Conservation (phyloP, 1,140 invertebrate species). For the Bradynema listronoti region DNA sequence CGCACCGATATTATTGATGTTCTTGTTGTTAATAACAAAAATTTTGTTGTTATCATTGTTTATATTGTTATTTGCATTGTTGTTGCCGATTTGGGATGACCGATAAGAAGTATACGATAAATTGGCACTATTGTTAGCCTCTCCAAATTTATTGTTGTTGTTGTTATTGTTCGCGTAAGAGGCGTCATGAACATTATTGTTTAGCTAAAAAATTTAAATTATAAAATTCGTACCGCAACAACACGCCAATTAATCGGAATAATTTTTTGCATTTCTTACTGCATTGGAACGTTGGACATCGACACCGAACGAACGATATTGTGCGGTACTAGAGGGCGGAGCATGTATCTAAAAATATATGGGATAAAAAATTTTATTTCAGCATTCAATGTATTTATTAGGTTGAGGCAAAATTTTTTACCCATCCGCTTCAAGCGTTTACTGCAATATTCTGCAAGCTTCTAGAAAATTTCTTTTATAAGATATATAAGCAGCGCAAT, state of each 20-base stretch:
- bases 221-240: background rate
- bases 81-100: background rate
- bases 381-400: no score
- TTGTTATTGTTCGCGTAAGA: background rate
- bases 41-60: no score
- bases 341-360: constrained; percentile 37
- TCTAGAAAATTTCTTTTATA: no score
- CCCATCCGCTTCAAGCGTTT: no score
- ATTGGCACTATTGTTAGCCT: background rate
- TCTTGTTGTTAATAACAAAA: no score
- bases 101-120: background rate
- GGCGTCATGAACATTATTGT: background rate
- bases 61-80: no score
- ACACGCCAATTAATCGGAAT: background rate
- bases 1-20: no score
- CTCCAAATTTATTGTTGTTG: background rate
- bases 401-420: no score
- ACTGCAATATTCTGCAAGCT: no score
- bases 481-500: no score
- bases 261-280: constrained; percentile 26
- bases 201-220: background rate
- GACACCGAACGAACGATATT: constrained; percentile 38
- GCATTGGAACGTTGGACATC: constrained; percentile 29
- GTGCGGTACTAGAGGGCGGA: constrained; percentile 32
- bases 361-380: no score